Conservation (phyloP, 2,113 vertebrate species). For the Siphamia tubifer region DNA sequence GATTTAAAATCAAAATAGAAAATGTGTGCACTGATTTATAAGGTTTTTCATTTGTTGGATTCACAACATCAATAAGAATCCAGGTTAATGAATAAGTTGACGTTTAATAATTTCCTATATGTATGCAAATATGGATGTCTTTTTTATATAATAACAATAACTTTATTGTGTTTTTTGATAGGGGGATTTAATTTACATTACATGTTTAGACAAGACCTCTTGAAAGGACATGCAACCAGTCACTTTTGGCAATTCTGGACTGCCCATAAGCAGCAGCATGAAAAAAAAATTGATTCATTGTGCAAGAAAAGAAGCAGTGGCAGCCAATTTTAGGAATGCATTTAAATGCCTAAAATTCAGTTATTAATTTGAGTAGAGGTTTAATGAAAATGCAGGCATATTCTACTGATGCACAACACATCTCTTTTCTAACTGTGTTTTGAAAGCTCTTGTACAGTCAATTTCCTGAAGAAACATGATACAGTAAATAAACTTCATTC, state of each 20-base stretch:
- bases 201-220: background rate
- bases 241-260: background rate
- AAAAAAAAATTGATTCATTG: background rate
- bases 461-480: background rate
- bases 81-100: too few species aligned
- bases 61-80: too few species aligned
- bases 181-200: background rate
- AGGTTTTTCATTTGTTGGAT: too few species aligned
- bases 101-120: too few species aligned
- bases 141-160: too few species aligned
- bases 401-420: background rate
- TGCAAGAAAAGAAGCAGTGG: background rate
- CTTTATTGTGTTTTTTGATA: too few species aligned
- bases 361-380: background rate
- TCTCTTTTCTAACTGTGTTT: background rate
- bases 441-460: background rate
- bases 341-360: constrained; percentile 12
- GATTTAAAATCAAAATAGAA: too few species aligned
- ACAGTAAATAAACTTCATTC: background rate
- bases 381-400: background rate
- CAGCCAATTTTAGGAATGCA: background rate
- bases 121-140: too few species aligned
- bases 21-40: too few species aligned
- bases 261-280: background rate
- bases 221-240: constrained; percentile 3